Evolutionary conservation across 2,888 invertebrate species (phyloP).

Genomic region (Agriopis marginaria): DNA sequence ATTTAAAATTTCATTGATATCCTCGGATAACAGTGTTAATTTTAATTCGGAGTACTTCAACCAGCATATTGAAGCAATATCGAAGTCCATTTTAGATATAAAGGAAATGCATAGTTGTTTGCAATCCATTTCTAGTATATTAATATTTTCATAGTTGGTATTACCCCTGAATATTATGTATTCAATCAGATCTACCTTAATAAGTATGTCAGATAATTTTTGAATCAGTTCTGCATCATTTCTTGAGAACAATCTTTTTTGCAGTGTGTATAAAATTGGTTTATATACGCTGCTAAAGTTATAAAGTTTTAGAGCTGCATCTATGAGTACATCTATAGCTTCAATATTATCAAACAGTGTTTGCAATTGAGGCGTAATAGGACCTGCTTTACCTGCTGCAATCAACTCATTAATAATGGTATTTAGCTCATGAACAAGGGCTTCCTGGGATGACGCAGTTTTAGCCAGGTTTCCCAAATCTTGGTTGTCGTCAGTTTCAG

Average conservation of each 20-base stretch:
- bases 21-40: conserved; percentile 56
- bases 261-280: conserved; percentile 67
- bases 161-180: conserved; percentile 74
- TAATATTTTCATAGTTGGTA: conserved; percentile 63
- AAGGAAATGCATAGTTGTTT: conserved; percentile 72
- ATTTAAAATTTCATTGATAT: conserved; percentile 70
- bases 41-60: conserved; percentile 75
- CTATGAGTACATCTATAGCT: conserved; percentile 64
- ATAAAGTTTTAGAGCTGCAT: conserved; percentile 49
- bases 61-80: conserved; percentile 81
- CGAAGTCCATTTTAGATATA: conserved; percentile 74
- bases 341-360: conserved; percentile 68
- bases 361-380: conserved; percentile 61
- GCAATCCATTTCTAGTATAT: conserved; percentile 67
- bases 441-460: conserved; percentile 64
- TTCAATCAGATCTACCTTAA: conserved; percentile 77
- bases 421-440: conserved; percentile 64
- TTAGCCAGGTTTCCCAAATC: conserved; percentile 45
- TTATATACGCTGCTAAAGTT: conserved; percentile 70
- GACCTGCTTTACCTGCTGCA: conserved; percentile 51
- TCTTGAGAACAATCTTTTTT: conserved; percentile 64
- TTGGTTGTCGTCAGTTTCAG: conserved; percentile 42
- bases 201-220: conserved; percentile 65
- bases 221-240: conserved; percentile 51
- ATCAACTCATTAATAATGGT: conserved; percentile 54